Percentiles rank a stretch among this genome's conserved stretches.
phyloP scores from a whole-genome alignment of 2,113 vertebrate genomes.

The Charina bottae region DNA sequence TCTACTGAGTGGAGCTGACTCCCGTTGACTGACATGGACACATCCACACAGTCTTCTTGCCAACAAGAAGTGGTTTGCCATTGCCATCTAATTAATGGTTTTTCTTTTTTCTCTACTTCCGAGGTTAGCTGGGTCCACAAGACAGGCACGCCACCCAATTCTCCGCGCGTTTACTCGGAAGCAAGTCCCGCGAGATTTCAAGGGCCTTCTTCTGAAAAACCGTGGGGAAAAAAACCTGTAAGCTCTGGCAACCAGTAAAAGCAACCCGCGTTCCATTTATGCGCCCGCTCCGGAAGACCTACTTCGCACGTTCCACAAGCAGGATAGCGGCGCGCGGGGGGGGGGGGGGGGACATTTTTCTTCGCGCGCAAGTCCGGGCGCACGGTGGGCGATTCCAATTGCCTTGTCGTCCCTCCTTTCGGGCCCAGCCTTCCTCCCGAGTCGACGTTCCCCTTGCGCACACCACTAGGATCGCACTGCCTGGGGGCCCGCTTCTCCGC shows the following conservation, averaged over 20 bases:
- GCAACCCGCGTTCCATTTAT: neutral
- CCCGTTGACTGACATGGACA: neutral
- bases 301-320: neutral
- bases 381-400: neutral
- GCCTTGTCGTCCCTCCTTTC: too few species aligned
- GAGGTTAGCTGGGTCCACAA: neutral
- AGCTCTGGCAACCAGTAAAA: neutral
- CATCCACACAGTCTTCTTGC: neutral
- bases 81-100: neutral
- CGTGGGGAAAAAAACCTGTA: too few species aligned
- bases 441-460: neutral
- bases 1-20: neutral
- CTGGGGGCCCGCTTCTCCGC: neutral
- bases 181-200: neutral
- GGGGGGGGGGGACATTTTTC: too few species aligned
- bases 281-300: neutral
- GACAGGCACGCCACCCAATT: neutral
- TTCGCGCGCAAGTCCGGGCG: neutral
- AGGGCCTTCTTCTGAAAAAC: neutral
- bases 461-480: neutral
- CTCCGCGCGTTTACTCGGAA: neutral
- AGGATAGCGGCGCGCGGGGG: too few species aligned
- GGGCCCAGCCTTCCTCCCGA: too few species aligned
- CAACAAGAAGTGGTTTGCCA: neutral
- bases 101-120: neutral